phyloP scores from a whole-genome alignment of 2,797 vertebrate genomes.

The Anolis apletophallus region DNA sequence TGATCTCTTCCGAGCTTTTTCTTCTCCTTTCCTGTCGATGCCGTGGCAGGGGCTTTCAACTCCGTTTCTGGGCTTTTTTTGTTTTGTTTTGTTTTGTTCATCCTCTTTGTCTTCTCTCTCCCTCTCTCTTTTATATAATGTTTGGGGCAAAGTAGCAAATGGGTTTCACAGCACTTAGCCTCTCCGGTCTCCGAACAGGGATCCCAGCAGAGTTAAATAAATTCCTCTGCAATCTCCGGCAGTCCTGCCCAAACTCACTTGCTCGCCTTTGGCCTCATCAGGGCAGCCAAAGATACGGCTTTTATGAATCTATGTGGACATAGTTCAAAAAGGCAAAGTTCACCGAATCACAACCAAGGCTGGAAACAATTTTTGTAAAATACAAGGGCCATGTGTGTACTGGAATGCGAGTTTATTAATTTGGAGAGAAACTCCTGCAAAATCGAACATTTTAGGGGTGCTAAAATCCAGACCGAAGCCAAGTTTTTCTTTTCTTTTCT shows the following conservation, averaged over 20 bases:
- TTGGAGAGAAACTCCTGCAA: constrained; percentile 13
- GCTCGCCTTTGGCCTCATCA: constrained; percentile 52
- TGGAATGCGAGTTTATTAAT: constrained; percentile 18
- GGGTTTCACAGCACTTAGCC: constrained; percentile 55
- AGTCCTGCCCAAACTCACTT: constrained; percentile 53
- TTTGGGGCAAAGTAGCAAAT: constrained; percentile 56
- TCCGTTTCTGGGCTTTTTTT: constrained; percentile 32
- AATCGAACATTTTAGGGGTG: constrained; percentile 23
- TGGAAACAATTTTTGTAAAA: constrained; percentile 47
- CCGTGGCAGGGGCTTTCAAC: not conserved
- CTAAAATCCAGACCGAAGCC: constrained; percentile 32
- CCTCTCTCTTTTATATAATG: constrained; percentile 48
- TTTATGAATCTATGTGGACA: constrained; percentile 54
- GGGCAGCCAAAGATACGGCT: constrained; percentile 54
- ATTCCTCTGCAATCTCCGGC: constrained; percentile 67
- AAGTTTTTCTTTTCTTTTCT: not conserved
- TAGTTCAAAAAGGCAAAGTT: constrained; percentile 55
- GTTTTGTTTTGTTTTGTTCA: constrained; percentile 16
- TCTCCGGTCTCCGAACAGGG: constrained; percentile 62
- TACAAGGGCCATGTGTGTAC: not conserved
- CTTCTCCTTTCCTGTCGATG: constrained; percentile 50
- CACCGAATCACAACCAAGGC: constrained; percentile 47
- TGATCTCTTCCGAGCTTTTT: constrained; percentile 21
- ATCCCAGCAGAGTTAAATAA: constrained; percentile 64
- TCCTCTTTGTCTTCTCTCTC: not conserved